A percentile compares a stretch with the other conserved stretches of the same genome.
These are phyloP conservation scores for Andrena trimmerana DNA, from an alignment of 2,888 invertebrate species.

Conservation along the genomic window DNA sequence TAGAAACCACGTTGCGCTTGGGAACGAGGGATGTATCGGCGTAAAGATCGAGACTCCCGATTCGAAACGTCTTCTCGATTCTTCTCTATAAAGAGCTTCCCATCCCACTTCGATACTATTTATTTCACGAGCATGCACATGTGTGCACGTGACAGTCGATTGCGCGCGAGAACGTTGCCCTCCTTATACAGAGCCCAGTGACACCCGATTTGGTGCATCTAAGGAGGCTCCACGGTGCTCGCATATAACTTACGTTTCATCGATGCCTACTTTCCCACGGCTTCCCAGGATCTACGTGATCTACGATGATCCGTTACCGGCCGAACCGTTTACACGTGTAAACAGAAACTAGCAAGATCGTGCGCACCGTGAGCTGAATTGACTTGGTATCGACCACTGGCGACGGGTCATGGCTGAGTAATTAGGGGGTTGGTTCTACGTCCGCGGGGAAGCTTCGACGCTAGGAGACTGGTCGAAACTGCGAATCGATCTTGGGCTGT, in stretches of 20 bases:
- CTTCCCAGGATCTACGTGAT: slow-evolving; percentile 35
- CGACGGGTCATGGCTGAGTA: slow-evolving; percentile 33
- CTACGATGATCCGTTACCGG: slow-evolving; percentile 37
- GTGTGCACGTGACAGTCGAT: background rate
- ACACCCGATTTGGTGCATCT: slow-evolving; percentile 26
- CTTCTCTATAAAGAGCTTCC: too few species aligned
- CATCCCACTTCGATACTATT: slow-evolving; percentile 13
- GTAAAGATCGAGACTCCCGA: slow-evolving; percentile 23
- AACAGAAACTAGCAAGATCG: slow-evolving; percentile 28
- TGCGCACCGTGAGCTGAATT: slow-evolving; percentile 35
- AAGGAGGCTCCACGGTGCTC: background rate
- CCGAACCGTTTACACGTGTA: slow-evolving; percentile 36
- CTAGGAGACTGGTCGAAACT: slow-evolving; percentile 3
- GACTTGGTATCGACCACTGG: slow-evolving; percentile 34
- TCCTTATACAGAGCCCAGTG: slow-evolving; percentile 8
- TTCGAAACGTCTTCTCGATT: background rate
- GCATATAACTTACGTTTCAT: slow-evolving; percentile 17
- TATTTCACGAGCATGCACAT: slow-evolving; percentile 4
- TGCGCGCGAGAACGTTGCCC: slow-evolving; percentile 6
- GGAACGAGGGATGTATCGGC: slow-evolving; percentile 10
- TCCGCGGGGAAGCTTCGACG: background rate
- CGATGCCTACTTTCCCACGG: slow-evolving; percentile 35
- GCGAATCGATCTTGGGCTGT: background rate
- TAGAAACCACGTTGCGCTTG: background rate
- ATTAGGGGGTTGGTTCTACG: slow-evolving; percentile 3